Evolutionary conservation across 1,140 invertebrate genomes (phyloP).

Genomic region (Bradysia coprophila): DNA sequence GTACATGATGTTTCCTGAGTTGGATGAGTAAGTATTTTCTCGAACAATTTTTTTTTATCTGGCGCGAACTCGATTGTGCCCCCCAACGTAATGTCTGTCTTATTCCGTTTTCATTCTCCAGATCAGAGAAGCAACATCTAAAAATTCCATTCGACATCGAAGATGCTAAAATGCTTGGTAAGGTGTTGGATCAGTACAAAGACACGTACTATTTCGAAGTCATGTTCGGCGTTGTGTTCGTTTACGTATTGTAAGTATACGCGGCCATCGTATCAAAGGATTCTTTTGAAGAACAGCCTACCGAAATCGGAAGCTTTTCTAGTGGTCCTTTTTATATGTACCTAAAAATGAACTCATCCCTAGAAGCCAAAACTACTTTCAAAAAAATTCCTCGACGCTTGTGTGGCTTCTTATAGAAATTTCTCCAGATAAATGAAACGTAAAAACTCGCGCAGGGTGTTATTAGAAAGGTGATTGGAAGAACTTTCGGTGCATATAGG

Average conservation of each 20-base stretch:
- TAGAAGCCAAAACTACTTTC: too few relatives aligned
- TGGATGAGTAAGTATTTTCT: constrained; percentile 51
- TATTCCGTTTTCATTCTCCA: constrained; percentile 32
- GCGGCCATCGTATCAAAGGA: too few relatives aligned
- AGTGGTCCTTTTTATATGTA: background rate
- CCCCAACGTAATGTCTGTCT: constrained; percentile 1
- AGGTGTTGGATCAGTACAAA: constrained; percentile 82
- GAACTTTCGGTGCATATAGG: too few relatives aligned
- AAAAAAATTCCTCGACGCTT: too few relatives aligned
- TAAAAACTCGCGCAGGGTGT: too few relatives aligned
- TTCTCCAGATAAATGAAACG: too few relatives aligned
- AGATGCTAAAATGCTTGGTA: constrained; percentile 88
- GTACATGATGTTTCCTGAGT: constrained; percentile 59
- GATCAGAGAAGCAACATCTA: constrained; percentile 71
- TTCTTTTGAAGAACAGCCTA: too few relatives aligned
- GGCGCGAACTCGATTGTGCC: background rate
- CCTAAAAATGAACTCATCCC: constrained; percentile 1
- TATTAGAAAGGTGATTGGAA: too few relatives aligned
- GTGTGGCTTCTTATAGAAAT: too few relatives aligned
- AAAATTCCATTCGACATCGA: constrained; percentile 88
- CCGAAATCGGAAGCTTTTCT: too few relatives aligned
- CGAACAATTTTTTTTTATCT: constrained; percentile 4
- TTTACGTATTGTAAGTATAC: constrained; percentile 82
- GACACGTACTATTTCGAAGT: constrained; percentile 89
- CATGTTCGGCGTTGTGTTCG: constrained; percentile 67